Conservation (phyloP, 2,797 vertebrate genomes). For the Melanotaenia pygmaea region DNA sequence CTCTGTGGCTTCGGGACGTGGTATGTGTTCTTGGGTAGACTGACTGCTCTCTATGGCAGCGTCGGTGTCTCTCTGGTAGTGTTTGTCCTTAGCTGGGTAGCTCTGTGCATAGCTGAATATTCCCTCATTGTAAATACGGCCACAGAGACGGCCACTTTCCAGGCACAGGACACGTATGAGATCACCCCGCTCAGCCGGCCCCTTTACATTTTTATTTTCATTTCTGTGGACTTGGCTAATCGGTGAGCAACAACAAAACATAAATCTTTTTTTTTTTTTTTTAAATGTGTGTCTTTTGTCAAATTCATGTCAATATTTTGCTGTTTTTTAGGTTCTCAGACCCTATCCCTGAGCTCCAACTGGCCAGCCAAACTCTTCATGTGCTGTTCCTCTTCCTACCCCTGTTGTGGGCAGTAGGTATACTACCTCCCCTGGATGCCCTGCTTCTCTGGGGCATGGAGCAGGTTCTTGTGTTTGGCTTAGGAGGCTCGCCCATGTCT, state of each 20-base stretch:
- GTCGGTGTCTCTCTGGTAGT: conserved; percentile 84
- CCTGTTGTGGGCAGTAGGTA: conserved; percentile 94
- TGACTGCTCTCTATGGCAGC: conserved; percentile 88
- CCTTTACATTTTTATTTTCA: conserved; percentile 92
- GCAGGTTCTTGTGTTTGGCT: conserved; percentile 91
- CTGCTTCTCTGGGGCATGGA: conserved; percentile 96
- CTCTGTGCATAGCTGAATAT: conserved; percentile 94
- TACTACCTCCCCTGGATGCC: conserved; percentile 92
- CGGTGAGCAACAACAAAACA: conserved; percentile 80
- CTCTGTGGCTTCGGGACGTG: conserved; percentile 96
- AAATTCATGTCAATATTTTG: conserved; percentile 15
- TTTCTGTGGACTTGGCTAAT: conserved; percentile 91
- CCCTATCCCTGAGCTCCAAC: conserved; percentile 86
- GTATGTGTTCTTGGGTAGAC: conserved; percentile 92
- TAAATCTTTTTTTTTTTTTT: not conserved
- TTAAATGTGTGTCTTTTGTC: not conserved
- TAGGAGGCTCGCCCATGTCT: conserved; percentile 96
- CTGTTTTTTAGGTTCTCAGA: conserved; percentile 85
- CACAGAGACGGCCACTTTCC: conserved; percentile 95
- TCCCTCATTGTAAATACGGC: conserved; percentile 95
- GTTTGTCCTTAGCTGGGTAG: conserved; percentile 94
- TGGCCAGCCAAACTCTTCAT: conserved; percentile 93
- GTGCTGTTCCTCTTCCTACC: conserved; percentile 93
- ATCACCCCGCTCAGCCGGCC: conserved; percentile 95
- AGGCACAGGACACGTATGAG: conserved; percentile 95